Percentiles rank a stretch among this genome's conserved stretches.
Conservation (phyloP, 1,140 invertebrate species). For the Trichonephila clavata region DNA sequence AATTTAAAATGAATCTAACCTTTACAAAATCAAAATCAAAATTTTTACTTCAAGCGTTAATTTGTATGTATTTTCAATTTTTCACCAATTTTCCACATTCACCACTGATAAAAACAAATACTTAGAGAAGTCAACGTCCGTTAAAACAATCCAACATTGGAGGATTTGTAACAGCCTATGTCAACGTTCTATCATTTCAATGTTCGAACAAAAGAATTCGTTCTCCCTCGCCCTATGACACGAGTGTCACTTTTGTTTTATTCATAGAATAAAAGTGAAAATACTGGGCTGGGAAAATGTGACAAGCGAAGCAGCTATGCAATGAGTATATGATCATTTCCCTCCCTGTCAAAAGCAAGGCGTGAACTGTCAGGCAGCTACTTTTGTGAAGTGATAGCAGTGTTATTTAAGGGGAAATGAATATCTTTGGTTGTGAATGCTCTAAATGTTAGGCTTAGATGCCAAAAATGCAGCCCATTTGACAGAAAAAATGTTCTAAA, state of each 20-base stretch:
- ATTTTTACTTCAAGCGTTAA: too few relatives aligned
- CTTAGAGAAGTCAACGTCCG: not conserved
- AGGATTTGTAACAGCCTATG: not conserved
- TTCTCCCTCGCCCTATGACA: not conserved
- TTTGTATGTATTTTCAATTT: too few relatives aligned
- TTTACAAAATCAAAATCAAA: too few relatives aligned
- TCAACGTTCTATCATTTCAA: not conserved
- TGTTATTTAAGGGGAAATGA: too few relatives aligned
- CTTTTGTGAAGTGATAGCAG: not conserved
- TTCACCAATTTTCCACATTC: too few relatives aligned
- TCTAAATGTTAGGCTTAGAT: too few relatives aligned
- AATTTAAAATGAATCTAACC: too few relatives aligned
- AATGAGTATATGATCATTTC: not conserved
- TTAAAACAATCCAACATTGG: not conserved
- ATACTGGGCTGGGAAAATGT: not conserved
- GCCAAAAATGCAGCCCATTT: too few relatives aligned
- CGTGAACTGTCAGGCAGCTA: not conserved
- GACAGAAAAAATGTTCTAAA: too few relatives aligned
- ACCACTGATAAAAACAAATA: not conserved
- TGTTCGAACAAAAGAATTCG: constrained; percentile 6
- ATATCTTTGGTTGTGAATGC: too few relatives aligned
- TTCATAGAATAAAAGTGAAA: constrained; percentile 12
- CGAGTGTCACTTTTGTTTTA: not conserved
- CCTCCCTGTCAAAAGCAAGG: not conserved
- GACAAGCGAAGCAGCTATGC: not conserved